Base-by-base conservation (phyloP, 2,797 vertebrate genomes). In the Denticeps clupeoides region DNA sequence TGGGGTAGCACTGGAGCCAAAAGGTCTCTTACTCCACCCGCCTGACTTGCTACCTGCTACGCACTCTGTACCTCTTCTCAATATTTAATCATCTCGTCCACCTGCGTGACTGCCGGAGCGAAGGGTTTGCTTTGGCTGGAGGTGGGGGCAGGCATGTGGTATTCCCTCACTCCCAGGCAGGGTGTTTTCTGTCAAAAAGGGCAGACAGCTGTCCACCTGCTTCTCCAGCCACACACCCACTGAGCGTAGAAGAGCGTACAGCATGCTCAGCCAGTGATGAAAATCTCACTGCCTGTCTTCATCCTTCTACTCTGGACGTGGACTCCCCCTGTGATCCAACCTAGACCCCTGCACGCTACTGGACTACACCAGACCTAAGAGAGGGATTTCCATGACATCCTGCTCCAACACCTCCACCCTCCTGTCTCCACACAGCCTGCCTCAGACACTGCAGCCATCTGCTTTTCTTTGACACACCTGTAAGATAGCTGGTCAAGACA, bases 31-130 rank as follows among this genome's bases (percentile, higher is more conserved):
- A n/a, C n/a, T 18, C 26, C 45, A 10, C 9, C 26, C 27, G 13
- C 26, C 9, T 37, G 18, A 38, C 11, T 21, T 11, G 1, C 9
- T 21, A 47, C 40, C 58, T 31, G 26, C 60, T 46, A 54, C 55
- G 37, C 51, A 63, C 65, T 68, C 59, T 58, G 49, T n/a, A n/a
- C n/a, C n/a, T n/a, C n/a, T 55, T 64, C 9, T 89, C 69, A 81
- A 89, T 90, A 73, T 88, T 91, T 88, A 73, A 89, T 82, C 60
- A 72, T 73, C 60, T 70, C 65, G 51, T 12, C 41, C 52, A 55
- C 24, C 54, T 68, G 16, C 64, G 69, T 72, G 64, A 67, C 57
- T 49, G 63, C 59, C 25, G 33, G 45, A 64, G 53, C 24, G 8
- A 67, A 73, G 61, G 76, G 69, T 41, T 49, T 68, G 59, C n/a